Percentiles rank a stretch among this genome's conserved stretches.
Conservation (phyloP, 2,113 vertebrate species). For the Piaya cayana region DNA sequence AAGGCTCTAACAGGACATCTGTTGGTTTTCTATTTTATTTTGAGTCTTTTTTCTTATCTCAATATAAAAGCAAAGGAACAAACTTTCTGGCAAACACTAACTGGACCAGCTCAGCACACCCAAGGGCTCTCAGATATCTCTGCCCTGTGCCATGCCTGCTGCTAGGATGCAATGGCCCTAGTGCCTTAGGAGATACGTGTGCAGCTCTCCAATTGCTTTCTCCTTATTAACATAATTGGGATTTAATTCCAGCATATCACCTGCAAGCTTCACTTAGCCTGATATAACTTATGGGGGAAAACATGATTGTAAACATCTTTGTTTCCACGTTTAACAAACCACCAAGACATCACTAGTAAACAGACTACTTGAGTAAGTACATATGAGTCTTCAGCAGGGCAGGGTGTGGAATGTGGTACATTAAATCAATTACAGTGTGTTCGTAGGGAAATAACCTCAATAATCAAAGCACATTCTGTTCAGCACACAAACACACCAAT, state of each 20-base stretch:
- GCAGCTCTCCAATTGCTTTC: neutral
- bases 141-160: neutral
- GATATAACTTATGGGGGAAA: neutral
- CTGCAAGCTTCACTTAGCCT: conserved; percentile 4
- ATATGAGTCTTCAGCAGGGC: neutral
- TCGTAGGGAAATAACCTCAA: neutral
- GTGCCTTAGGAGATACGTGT: neutral
- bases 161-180: accelerated
- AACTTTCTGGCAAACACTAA: neutral
- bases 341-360: neutral
- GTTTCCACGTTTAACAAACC: neutral
- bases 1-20: neutral
- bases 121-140: neutral
- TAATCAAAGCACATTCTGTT: neutral
- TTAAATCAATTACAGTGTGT: neutral
- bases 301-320: neutral
- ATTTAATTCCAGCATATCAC: neutral
- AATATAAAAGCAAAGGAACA: neutral
- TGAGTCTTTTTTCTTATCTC: neutral
- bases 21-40: neutral
- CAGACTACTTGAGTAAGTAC: neutral
- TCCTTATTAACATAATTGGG: neutral
- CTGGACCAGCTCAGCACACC: neutral
- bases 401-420: neutral
- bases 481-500: neutral